Evolutionary conservation across 2,888 invertebrate species (phyloP).

Genomic region (Orgyia antiqua): DNA sequence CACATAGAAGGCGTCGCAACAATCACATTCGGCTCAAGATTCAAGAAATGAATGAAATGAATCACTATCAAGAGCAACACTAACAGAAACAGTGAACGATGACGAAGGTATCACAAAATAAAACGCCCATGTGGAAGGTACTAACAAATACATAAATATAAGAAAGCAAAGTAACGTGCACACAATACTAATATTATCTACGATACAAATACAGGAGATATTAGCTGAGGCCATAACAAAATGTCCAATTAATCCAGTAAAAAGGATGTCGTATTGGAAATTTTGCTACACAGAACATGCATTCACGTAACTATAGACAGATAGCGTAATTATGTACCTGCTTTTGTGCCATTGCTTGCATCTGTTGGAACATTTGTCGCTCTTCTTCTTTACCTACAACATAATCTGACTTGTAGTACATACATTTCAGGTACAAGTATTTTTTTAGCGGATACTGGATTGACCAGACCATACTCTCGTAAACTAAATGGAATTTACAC

Average conservation of each 20-base stretch:
- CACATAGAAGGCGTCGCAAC: conserved; percentile 61
- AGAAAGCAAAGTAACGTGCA: conserved; percentile 69
- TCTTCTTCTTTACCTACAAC: conserved; percentile 95
- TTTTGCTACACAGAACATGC: conserved; percentile 45
- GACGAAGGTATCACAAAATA: conserved; percentile 78
- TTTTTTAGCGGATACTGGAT: too few species aligned
- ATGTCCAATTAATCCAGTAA: conserved; percentile 32
- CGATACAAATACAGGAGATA: conserved; percentile 47
- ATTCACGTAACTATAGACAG: conserved; percentile 27
- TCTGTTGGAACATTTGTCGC: conserved; percentile 97
- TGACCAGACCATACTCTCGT: too few species aligned
- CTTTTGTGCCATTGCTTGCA: conserved; percentile 97
- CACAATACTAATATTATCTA: conserved; percentile 29
- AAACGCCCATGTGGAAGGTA: conserved; percentile 72
- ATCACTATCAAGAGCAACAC: conserved; percentile 71
- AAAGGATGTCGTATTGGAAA: conserved; percentile 26
- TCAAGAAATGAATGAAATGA: conserved; percentile 72
- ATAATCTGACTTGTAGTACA: conserved; percentile 40
- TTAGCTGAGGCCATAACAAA: conserved; percentile 32
- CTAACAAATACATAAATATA: conserved; percentile 50
- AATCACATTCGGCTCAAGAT: conserved; percentile 66
- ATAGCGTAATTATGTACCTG: conserved; percentile 85
- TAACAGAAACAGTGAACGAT: conserved; percentile 73
- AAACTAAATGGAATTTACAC: too few species aligned
- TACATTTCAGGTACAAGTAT: too few species aligned